These are phyloP conservation scores for Solea senegalensis DNA, from an alignment of 2,113 vertebrate species.

Conservation along the genomic window DNA sequence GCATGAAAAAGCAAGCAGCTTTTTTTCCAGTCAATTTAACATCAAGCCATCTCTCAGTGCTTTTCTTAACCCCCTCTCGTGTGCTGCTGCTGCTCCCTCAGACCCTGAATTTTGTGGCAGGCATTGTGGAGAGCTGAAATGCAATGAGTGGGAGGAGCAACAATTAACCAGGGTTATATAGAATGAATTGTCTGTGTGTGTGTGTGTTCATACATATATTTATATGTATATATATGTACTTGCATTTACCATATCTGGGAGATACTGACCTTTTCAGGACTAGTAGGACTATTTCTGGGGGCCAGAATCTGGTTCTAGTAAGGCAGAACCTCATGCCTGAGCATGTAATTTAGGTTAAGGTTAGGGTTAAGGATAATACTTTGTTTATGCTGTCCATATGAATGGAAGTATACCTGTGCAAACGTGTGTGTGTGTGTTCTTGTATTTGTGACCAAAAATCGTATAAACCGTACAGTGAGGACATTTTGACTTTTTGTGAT, in stretches of 20 bases:
- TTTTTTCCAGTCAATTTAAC: constrained; percentile 78
- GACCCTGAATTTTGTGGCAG: constrained; percentile 59
- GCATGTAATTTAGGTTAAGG: too few relatives aligned
- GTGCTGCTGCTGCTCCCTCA: constrained; percentile 38
- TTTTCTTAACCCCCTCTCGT: constrained; percentile 56
- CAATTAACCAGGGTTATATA: constrained; percentile 27
- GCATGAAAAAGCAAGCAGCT: constrained; percentile 72
- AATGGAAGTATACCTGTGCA: too few relatives aligned
- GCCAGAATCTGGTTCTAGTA: too few relatives aligned
- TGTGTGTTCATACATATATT: constrained; percentile 20
- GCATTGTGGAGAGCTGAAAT: constrained; percentile 70
- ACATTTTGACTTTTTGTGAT: too few relatives aligned
- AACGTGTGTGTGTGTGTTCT: too few relatives aligned
- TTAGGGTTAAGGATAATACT: too few relatives aligned
- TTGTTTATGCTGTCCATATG: too few relatives aligned
- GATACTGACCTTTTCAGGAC: too few relatives aligned
- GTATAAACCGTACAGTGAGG: too few relatives aligned
- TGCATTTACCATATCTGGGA: neutral
- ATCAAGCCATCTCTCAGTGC: constrained; percentile 52
- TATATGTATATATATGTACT: neutral
- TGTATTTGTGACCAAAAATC: too few relatives aligned
- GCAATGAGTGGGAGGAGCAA: constrained; percentile 63
- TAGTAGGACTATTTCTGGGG: too few relatives aligned
- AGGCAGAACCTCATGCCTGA: too few relatives aligned
- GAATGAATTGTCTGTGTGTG: constrained; percentile 44